Conservation (phyloP, 2,113 vertebrate species). For the Orycteropus afer region DNA sequence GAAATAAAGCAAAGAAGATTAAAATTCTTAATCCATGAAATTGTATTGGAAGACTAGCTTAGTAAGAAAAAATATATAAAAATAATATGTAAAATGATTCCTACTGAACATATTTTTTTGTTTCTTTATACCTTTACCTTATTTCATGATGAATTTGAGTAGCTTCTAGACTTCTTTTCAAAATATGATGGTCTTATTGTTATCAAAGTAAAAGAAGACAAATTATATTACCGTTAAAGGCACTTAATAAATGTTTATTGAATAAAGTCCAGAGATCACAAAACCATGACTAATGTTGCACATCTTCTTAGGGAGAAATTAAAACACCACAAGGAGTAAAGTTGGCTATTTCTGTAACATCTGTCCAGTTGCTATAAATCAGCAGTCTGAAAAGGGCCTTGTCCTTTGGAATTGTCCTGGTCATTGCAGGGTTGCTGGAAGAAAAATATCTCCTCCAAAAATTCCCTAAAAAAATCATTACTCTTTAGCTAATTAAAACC, state of each 20-base stretch:
- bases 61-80: not conserved
- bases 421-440: not conserved
- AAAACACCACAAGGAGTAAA: not conserved
- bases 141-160: constrained; percentile 31
- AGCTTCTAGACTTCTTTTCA: not conserved
- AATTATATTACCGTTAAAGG: not conserved
- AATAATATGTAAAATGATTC: not conserved
- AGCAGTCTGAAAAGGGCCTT: not conserved
- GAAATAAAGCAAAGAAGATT: constrained; percentile 39
- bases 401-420: not conserved
- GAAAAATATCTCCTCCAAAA: not conserved
- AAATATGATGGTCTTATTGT: not conserved
- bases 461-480: not conserved
- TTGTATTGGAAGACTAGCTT: constrained; percentile 18
- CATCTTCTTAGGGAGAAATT: constrained; percentile 25
- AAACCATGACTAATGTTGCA: not conserved
- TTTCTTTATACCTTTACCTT: constrained; percentile 7
- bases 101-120: not conserved
- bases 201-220: constrained; percentile 2
- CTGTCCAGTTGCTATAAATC: not conserved
- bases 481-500: not conserved
- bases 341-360: not conserved
- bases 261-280: not conserved
- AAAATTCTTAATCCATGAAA: constrained; percentile 20
- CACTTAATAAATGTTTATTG: not conserved